These are phyloP conservation scores for Drosophila bifasciata DNA, from an alignment of 1,140 invertebrate species.

Conservation along the genomic window DNA sequence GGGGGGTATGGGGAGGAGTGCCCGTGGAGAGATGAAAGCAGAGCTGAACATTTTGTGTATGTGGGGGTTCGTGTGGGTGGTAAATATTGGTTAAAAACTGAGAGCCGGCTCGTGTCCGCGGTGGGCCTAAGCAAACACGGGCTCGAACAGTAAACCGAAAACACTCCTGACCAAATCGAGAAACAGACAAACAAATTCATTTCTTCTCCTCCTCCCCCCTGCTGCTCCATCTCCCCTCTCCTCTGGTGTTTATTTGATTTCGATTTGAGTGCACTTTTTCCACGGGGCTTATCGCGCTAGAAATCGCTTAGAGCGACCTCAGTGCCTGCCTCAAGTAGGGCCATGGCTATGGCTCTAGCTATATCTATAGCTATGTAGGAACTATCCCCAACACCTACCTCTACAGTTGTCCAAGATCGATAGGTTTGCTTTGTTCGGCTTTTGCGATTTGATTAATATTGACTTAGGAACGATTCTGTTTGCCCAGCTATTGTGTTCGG, in stretches of 20 bases:
- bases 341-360: too few relatives aligned
- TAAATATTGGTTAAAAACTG: conserved; percentile 51
- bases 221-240: conserved; percentile 24
- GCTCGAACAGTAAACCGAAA: conserved; percentile 1
- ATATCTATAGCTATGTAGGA: too few relatives aligned
- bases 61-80: conserved; percentile 24
- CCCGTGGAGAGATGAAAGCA: not conserved
- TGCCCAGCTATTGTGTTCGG: conserved; percentile 73
- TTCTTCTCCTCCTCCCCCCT: not conserved
- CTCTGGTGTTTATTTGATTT: conserved; percentile 19
- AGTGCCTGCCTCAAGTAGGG: conserved; percentile 19
- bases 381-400: not conserved
- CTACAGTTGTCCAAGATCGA: conserved; percentile 37
- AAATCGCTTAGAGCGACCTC: conserved; percentile 29
- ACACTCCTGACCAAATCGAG: conserved; percentile 36
- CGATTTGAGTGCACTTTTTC: conserved; percentile 27
- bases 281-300: conserved; percentile 32
- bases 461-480: conserved; percentile 73
- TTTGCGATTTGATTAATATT: conserved; percentile 79
- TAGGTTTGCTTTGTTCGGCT: conserved; percentile 39
- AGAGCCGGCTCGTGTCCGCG: conserved; percentile 41
- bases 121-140: conserved; percentile 40
- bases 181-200: conserved; percentile 43
- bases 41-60: conserved; percentile 10
- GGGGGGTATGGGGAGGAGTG: too few relatives aligned